Evolutionary conservation across 2,113 vertebrate genomes (phyloP).

Genomic region (Paralichthys olivaceus): DNA sequence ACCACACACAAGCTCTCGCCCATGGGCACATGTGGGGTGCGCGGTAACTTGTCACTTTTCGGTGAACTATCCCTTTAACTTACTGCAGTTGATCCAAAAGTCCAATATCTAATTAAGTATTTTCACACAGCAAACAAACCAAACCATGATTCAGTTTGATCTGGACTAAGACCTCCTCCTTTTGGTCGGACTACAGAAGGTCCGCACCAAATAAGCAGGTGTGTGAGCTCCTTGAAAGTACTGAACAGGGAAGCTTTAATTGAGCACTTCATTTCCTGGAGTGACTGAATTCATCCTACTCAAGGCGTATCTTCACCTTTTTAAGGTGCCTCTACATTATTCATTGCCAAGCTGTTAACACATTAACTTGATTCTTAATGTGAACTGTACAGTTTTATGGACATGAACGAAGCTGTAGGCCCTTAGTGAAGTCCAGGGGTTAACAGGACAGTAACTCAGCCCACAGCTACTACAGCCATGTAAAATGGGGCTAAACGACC

Average conservation of each 20-base stretch:
- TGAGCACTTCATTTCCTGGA: background rate
- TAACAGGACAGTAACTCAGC: conserved; percentile 35
- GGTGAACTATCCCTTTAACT: too few species aligned
- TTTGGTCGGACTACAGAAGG: too few species aligned
- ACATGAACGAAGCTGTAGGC: conserved; percentile 1
- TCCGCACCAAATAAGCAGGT: too few species aligned
- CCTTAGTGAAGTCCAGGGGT: conserved; percentile 23
- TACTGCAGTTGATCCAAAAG: too few species aligned
- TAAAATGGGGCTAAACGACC: conserved; percentile 26
- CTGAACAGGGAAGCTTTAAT: background rate
- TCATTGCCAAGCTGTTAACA: background rate
- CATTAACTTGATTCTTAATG: background rate
- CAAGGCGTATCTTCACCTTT: background rate
- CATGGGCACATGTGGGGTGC: too few species aligned
- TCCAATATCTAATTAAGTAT: too few species aligned
- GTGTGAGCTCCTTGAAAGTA: background rate
- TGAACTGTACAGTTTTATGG: conserved; percentile 2
- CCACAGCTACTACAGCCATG: background rate
- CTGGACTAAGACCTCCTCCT: too few species aligned
- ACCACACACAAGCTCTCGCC: too few species aligned
- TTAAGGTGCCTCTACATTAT: background rate
- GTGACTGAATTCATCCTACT: background rate
- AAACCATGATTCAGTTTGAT: too few species aligned
- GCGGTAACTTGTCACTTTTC: too few species aligned
- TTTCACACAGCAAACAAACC: too few species aligned